Conservation (phyloP, 2,113 vertebrate species). For the Riparia riparia region DNA sequence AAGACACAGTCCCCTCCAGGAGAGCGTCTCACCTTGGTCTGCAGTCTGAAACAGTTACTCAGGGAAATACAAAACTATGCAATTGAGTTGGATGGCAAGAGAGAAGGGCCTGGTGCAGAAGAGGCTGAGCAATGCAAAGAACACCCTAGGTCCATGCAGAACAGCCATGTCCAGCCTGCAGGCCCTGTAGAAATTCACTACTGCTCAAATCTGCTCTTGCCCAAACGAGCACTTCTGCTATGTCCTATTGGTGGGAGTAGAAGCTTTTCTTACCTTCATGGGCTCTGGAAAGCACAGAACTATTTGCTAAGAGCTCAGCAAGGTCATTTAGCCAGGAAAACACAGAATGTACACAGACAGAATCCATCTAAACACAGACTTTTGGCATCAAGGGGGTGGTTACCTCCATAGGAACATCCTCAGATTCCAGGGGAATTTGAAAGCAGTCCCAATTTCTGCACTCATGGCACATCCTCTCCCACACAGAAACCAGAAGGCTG, state of each 20-base stretch:
- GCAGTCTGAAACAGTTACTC: not conserved
- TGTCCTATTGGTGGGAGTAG: not conserved
- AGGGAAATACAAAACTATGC: not conserved
- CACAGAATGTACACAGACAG: not conserved
- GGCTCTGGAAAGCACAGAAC: not conserved
- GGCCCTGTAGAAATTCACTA: not conserved
- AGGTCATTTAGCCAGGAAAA: not conserved
- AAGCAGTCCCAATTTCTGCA: not conserved
- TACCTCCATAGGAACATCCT: not conserved
- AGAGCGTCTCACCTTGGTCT: not conserved
- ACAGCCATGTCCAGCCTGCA: not conserved
- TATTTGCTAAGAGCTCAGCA: not conserved
- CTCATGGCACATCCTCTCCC: not conserved
- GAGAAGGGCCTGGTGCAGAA: not conserved
- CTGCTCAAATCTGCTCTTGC: not conserved
- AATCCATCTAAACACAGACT: not conserved
- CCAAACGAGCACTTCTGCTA: not conserved
- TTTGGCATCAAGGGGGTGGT: not conserved
- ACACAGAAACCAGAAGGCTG: not conserved
- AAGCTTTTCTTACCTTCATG: not conserved
- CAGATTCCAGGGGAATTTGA: not conserved
- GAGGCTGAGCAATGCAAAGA: not conserved
- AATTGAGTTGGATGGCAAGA: accelerated
- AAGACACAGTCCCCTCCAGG: not conserved
- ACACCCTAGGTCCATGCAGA: not conserved